A percentile compares a stretch with the other conserved stretches of the same genome.
Evolutionary conservation across 2,797 vertebrate species (phyloP).

Genomic region (Strix occidentalis): DNA sequence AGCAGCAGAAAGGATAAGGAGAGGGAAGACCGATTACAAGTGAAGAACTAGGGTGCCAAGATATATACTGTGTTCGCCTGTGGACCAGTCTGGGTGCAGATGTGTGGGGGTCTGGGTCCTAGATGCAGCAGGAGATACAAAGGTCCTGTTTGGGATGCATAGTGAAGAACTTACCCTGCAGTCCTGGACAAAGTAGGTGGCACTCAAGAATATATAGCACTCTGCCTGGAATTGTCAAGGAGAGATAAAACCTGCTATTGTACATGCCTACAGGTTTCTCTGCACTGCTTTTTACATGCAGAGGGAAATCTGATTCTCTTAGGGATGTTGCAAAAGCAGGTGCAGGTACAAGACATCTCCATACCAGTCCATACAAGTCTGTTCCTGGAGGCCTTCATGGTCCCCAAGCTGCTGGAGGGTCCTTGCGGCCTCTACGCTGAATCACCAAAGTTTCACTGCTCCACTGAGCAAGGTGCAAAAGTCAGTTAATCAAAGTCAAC

Average conservation of each 20-base stretch:
- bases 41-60: not conserved
- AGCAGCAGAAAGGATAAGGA: not conserved
- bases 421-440: not conserved
- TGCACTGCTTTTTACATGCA: fast-evolving
- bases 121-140: not conserved
- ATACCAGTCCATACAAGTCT: not conserved
- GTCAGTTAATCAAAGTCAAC: not conserved
- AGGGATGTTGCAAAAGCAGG: not conserved
- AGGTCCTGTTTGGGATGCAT: not conserved
- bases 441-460: not conserved
- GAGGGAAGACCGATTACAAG: not conserved
- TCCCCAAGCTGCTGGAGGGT: no score
- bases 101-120: not conserved
- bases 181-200: not conserved
- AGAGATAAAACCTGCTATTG: not conserved
- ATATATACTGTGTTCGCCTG: not conserved
- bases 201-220: not conserved
- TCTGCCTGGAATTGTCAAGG: not conserved
- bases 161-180: not conserved
- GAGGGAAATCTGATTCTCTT: not conserved
- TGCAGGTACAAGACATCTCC: not conserved
- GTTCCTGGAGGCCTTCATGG: not conserved
- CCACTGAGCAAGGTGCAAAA: not conserved
- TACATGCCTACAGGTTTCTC: fast-evolving
- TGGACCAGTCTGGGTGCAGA: not conserved